These are phyloP conservation scores for Opisthocomus hoazin DNA, from an alignment of 2,113 vertebrate genomes.

Conservation along the genomic window DNA sequence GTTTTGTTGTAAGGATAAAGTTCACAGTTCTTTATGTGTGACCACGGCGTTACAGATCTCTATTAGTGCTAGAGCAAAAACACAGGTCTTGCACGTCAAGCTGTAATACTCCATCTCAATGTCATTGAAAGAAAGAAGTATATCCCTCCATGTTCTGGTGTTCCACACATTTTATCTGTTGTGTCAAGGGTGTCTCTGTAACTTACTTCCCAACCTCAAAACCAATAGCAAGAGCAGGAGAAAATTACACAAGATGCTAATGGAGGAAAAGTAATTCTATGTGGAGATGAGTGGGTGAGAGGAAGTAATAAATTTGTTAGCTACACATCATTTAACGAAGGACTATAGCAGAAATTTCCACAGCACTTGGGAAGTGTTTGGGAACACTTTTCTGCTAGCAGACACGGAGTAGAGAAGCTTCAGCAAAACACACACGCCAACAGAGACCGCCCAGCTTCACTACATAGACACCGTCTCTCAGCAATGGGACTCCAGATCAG, in stretches of 20 bases:
- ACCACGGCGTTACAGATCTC: neutral
- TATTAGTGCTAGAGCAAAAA: neutral
- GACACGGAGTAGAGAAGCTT: neutral
- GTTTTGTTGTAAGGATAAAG: neutral
- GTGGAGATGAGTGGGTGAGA: neutral
- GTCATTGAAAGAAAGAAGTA: neutral
- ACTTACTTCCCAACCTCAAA: neutral
- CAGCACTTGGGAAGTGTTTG: neutral
- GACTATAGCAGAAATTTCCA: neutral
- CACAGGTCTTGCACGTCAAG: neutral
- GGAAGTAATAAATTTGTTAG: neutral
- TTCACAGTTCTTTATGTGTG: neutral
- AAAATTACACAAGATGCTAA: neutral
- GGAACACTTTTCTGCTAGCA: neutral
- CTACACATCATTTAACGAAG: neutral
- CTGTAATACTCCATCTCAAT: neutral
- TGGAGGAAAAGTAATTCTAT: neutral
- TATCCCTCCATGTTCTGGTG: accelerated
- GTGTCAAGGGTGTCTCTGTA: neutral
- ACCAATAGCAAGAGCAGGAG: neutral
- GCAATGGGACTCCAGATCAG: neutral
- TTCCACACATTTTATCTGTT: neutral
- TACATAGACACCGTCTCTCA: neutral
- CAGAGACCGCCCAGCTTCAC: neutral
- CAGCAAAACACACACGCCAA: neutral